Percentiles rank a stretch among this genome's conserved stretches.
Evolutionary conservation across 2,113 vertebrate species (phyloP).

Genomic region (Oplegnathus fasciatus): DNA sequence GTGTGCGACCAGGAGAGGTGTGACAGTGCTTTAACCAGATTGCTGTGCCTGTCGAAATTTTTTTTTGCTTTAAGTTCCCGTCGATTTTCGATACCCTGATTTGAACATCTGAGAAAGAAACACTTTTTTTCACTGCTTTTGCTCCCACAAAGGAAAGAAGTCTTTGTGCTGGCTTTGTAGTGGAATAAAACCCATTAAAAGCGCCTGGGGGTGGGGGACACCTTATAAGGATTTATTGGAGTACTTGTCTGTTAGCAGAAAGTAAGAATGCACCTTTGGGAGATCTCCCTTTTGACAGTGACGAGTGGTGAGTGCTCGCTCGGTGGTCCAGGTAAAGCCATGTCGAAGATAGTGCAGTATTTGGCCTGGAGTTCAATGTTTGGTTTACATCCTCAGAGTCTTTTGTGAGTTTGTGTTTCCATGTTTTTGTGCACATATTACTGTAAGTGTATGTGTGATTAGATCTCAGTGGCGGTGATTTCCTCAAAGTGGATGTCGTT

Average conservation of each 20-base stretch:
- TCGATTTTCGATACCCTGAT: constrained; percentile 74
- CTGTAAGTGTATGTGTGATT: constrained; percentile 40
- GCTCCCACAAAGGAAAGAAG: constrained; percentile 43
- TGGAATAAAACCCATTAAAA: constrained; percentile 59
- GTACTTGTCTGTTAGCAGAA: constrained; percentile 29
- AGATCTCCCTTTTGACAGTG: constrained; percentile 62
- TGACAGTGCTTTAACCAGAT: constrained; percentile 32
- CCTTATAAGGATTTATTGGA: constrained; percentile 50
- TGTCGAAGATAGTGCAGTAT: constrained; percentile 57
- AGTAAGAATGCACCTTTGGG: constrained; percentile 65
- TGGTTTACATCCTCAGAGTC: constrained; percentile 39
- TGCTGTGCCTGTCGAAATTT: constrained; percentile 38
- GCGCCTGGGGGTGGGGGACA: constrained; percentile 1
- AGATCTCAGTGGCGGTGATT: constrained; percentile 93
- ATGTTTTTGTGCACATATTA: constrained; percentile 47
- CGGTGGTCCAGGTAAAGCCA: constrained; percentile 58
- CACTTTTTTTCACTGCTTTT: constrained; percentile 39
- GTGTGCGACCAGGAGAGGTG: constrained; percentile 52
- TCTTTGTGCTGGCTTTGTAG: constrained; percentile 79
- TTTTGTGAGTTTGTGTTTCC: constrained; percentile 32
- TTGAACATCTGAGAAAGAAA: constrained; percentile 54
- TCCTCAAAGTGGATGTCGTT: constrained; percentile 91
- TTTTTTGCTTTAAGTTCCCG: constrained; percentile 58
- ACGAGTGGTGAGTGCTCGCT: constrained; percentile 43
- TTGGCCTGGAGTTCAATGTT: constrained; percentile 52